Conservation (phyloP, 2,888 invertebrate genomes). For the Stictocephala bisonia region DNA sequence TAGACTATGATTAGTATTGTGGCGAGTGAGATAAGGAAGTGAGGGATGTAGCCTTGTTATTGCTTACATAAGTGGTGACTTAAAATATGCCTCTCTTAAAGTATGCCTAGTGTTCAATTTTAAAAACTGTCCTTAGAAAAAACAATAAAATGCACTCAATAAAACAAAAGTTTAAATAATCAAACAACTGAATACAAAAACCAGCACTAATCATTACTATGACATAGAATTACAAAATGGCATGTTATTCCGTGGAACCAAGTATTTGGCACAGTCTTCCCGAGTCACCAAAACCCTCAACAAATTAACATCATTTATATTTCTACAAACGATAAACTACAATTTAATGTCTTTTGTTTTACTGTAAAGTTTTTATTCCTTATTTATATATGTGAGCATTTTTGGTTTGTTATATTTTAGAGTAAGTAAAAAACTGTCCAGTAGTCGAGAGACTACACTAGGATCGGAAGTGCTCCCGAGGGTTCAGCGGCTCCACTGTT, state of each 20-base stretch:
- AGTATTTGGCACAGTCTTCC: conserved; percentile 35
- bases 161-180: no score
- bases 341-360: conserved; percentile 28
- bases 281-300: conserved; percentile 18
- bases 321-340: conserved; percentile 46
- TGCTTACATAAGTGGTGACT: conserved; percentile 23
- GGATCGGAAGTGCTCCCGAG: neutral
- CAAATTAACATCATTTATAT: conserved; percentile 45
- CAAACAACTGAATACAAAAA: conserved; percentile 1
- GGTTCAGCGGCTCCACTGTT: no score
- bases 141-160: no score
- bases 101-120: conserved; percentile 23
- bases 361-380: conserved; percentile 29
- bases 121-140: no score
- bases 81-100: conserved; percentile 35
- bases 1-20: conserved; percentile 20
- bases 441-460: conserved; percentile 33
- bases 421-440: conserved; percentile 41
- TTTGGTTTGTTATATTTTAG: conserved; percentile 35
- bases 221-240: conserved; percentile 12
- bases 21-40: conserved; percentile 5
- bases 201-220: conserved; percentile 26
- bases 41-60: conserved; percentile 17
- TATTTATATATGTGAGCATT: conserved; percentile 41
- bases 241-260: neutral